A percentile compares a stretch with the other conserved stretches of the same genome.
Evolutionary conservation across 2,113 vertebrate species (phyloP).

Genomic region (Tyto alba): DNA sequence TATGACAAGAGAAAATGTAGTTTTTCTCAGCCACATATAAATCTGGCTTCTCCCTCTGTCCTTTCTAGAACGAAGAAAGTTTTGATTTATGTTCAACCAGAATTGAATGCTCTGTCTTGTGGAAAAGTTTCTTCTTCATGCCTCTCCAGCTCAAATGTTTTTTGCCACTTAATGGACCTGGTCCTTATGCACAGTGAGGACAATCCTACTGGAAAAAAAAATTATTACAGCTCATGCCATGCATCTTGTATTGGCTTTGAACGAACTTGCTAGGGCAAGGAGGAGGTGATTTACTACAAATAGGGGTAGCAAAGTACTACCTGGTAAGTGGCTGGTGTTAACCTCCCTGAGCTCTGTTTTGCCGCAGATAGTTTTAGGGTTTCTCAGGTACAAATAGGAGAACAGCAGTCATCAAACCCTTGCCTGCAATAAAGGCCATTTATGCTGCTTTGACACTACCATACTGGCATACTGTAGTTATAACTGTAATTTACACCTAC

Average conservation of each 20-base stretch:
- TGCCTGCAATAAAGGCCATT: neutral
- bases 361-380: neutral
- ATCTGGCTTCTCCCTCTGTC: neutral
- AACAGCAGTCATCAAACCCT: neutral
- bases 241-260: neutral
- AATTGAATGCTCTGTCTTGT: neutral
- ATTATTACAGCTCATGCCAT: neutral
- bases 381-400: neutral
- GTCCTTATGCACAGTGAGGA: accelerated
- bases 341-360: neutral
- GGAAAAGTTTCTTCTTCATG: neutral
- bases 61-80: neutral
- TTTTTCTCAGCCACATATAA: neutral
- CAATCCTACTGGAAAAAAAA: neutral
- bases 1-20: neutral
- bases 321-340: neutral
- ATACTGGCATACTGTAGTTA: neutral
- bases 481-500: neutral
- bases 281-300: neutral
- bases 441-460: neutral
- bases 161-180: neutral
- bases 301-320: neutral
- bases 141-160: neutral
- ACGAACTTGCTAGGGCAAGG: neutral
- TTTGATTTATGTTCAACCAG: neutral